Evolutionary conservation across 2,797 vertebrate genomes (phyloP).

Genomic region (Pseudocheirus occidentalis): DNA sequence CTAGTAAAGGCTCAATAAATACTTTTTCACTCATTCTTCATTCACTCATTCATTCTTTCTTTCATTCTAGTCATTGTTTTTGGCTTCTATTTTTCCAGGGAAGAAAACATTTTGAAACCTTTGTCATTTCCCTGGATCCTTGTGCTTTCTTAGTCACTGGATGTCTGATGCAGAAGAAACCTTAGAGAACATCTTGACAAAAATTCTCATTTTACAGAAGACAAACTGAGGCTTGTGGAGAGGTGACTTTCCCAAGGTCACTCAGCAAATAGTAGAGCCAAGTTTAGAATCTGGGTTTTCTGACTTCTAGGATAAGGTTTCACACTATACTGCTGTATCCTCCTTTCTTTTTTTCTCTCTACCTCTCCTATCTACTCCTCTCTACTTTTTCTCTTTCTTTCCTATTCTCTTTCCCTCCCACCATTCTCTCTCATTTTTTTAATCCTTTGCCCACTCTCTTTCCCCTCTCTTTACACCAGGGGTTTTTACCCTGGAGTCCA

Average conservation of each 20-base stretch:
- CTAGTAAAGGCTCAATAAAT: background rate
- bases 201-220: background rate
- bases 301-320: background rate
- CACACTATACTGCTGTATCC: background rate
- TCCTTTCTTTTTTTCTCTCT: background rate
- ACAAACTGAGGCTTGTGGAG: background rate
- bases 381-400: background rate
- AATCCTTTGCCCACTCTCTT: background rate
- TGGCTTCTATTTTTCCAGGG: background rate
- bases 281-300: background rate
- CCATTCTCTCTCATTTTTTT: background rate
- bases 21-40: background rate
- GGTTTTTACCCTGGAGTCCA: background rate
- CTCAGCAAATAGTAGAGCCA: background rate
- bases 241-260: background rate
- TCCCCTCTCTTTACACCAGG: background rate
- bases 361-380: background rate
- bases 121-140: background rate
- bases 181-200: background rate
- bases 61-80: background rate
- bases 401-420: background rate
- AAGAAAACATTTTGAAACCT: background rate
- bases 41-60: background rate
- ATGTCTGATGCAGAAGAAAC: background rate
- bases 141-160: background rate